Conservation (phyloP, 2,797 vertebrate species). For the Platalea minor region DNA sequence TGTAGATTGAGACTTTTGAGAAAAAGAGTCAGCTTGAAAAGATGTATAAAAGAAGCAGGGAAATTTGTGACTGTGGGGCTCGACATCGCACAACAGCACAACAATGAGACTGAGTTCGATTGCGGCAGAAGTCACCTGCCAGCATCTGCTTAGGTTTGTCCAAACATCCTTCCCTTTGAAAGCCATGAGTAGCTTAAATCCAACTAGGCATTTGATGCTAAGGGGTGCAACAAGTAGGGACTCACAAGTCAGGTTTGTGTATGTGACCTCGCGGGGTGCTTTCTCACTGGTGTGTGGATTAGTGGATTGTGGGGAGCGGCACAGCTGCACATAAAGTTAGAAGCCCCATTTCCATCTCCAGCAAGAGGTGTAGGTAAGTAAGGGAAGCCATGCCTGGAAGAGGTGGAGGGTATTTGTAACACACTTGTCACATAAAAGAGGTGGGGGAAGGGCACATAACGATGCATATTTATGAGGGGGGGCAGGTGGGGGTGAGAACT, state of each 20-base stretch:
- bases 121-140: background rate
- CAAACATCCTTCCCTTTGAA: background rate
- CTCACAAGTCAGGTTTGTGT: background rate
- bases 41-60: background rate
- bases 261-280: rapidly evolving
- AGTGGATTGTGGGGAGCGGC: background rate
- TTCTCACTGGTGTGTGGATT: background rate
- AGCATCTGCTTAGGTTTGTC: background rate
- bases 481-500: background rate
- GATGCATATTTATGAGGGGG: background rate
- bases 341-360: background rate
- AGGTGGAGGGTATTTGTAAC: background rate
- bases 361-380: background rate
- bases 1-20: background rate
- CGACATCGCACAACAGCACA: rapidly evolving
- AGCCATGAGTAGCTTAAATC: background rate
- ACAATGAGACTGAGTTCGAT: background rate
- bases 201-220: rapidly evolving
- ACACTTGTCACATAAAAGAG: background rate
- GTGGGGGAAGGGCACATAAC: background rate
- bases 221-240: background rate
- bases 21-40: background rate
- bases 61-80: background rate
- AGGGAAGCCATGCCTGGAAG: background rate
- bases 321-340: background rate